Base-by-base conservation (phyloP, 2,113 vertebrate genomes). In the Toxostoma redivivum region DNA sequence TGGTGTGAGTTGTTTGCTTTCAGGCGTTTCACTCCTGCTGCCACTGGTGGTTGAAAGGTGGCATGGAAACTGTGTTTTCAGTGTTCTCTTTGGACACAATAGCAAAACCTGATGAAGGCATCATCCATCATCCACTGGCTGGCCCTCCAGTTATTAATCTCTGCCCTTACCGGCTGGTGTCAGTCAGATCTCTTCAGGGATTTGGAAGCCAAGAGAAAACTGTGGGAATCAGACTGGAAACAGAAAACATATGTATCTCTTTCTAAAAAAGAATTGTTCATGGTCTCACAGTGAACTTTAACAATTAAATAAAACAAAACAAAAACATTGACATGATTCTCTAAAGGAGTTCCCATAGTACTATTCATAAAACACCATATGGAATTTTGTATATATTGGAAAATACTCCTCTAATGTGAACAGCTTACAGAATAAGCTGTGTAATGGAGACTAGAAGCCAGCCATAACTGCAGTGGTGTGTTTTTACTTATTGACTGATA, bases 231-330 rank as follows among this genome's bases (percentile, higher is more conserved):
- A 70, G 62, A 53, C 57, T 58, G 62, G 86, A 91, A 90, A 37
- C 24, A 77, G 37, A 44, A 35, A 95, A 57, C 47, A 40, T 53
- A 12, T 35, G 48, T 74, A 65, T 85, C 56, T 81, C 30, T 74
- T 73, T 87, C 67, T 86, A n/a, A 73, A 81, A 79, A 57, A 58
- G 40, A 64, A 35, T 61, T 82, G 70, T 57, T 84, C 13, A 0
- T 50, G 42, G 57, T 94, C 89, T 94, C 81, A 82, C 37, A 40
- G 54, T 70, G 95, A 93, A 83, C 54, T 96, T 92, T 15, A 91
- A 60, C 50, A 88, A 66, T 89, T 74, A 74, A 88, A 83, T 35
- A 80, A 88, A 84, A 15, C 25, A 79, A 76, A 94, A 65, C 66
- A 81, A 73, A 66, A 89, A 79, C 70, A 23, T 62, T 40, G 13